Evolutionary conservation across 23 tunicate genomes (phyloP), one percentile per base, ranked within the genome.

Genomic region (Trididemnum nubilum): DNA sequence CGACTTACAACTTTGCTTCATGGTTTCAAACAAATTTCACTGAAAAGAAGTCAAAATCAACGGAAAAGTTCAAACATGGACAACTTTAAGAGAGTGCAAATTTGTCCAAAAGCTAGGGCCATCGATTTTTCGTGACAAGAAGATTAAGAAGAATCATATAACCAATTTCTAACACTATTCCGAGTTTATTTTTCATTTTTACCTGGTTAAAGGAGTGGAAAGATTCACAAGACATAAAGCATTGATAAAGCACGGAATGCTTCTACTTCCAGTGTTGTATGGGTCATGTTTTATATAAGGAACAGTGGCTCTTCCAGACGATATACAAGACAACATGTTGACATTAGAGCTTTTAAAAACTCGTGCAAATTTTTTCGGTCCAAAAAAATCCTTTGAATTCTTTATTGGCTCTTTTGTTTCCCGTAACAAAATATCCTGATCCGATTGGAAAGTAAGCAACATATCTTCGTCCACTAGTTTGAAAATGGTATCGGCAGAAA

Each of bases 211-310:
- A 12, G 74, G 38, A 7, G 38, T 67, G 37, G 22, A 30, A 7
- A 30, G 2, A 67, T 67, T 67, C 3, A n/a, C 74, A 7, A 67
- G n/a, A n/a, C 74, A 67, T n/a, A 67, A 67, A 33, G 74, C 74
- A 33, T 67, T 67, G 22, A 67, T 33, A 15, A 67, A 31, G 12
- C 31, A 37, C 12, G 74, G 74, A 3, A 67, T 2, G 26, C 9
- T 9, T 24, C 37, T 37, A 12, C 31, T 7, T 33, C 38, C 38
- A 3, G 12, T 32, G 18, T 67, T 12, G 3, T 31, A 33, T 9
- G 38, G n/a, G 12, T 32, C 37, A 5, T 31, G 12, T n/a, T 67
- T 67, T 3, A 67, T 33, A 7, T 3, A 31, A 5, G 38, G 38
- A 33, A 12, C 22, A 5, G 31, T 31, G 5, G 74, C 38, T 33